phyloP scores from a whole-genome alignment of 2,888 invertebrate species.

The Sinopyrophorus schimmeli region DNA sequence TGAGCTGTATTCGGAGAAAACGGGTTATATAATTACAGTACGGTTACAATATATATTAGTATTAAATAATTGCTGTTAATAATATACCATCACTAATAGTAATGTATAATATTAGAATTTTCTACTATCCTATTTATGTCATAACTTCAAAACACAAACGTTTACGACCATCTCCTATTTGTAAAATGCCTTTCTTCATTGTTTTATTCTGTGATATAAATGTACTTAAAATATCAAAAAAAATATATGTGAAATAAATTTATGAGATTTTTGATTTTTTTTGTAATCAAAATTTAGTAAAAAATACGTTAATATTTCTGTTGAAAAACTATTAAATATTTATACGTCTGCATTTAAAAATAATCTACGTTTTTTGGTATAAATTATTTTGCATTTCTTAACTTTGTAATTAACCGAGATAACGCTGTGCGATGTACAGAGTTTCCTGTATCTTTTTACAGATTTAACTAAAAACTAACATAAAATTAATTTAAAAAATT shows the following conservation, averaged over 20 bases:
- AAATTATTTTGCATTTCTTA: too few relatives aligned
- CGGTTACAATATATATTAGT: conserved; percentile 18
- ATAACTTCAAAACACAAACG: conserved; percentile 12
- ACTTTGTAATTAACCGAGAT: too few relatives aligned
- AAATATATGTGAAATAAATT: conserved; percentile 26
- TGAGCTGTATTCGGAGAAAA: conserved; percentile 34
- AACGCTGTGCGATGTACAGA: too few relatives aligned
- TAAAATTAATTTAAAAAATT: too few relatives aligned
- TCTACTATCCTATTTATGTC: conserved; percentile 2
- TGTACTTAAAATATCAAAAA: conserved; percentile 32
- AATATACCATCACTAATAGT: conserved; percentile 11
- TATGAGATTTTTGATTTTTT: too few relatives aligned
- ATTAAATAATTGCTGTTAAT: conserved; percentile 17
- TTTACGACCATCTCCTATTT: conserved; percentile 32
- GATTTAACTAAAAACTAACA: too few relatives aligned
- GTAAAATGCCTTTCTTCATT: conserved; percentile 38
- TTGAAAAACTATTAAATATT: too few relatives aligned
- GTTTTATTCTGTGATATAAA: conserved; percentile 41
- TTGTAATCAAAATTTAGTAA: too few relatives aligned
- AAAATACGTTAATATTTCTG: too few relatives aligned
- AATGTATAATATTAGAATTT: conserved; percentile 11
- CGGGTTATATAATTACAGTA: conserved; percentile 30
- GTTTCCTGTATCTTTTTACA: too few relatives aligned
- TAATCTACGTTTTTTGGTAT: too few relatives aligned
- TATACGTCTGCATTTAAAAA: too few relatives aligned